Conservation (phyloP, 1,140 invertebrate genomes). For the Drosophila obscura region DNA sequence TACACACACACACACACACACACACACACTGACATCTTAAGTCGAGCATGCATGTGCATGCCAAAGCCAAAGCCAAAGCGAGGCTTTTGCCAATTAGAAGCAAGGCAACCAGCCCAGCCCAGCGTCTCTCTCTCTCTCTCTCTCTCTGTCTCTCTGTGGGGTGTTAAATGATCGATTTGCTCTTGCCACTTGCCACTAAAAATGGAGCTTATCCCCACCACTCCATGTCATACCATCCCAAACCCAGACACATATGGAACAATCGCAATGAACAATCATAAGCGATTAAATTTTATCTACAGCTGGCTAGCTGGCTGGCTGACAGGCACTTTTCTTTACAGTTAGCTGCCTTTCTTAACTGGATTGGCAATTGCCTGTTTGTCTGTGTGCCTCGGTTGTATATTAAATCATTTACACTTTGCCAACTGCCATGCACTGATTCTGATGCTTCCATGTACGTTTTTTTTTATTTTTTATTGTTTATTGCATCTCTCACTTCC, state of each 20-base stretch:
- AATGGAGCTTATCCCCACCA: too few relatives aligned
- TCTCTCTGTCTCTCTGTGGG: too few relatives aligned
- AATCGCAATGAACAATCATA: too few relatives aligned
- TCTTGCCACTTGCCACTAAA: too few relatives aligned
- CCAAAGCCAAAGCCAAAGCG: conserved; percentile 15
- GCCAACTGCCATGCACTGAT: conserved; percentile 70
- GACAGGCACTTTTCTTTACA: conserved; percentile 16
- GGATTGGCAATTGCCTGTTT: conserved; percentile 32
- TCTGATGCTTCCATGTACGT: conserved; percentile 26
- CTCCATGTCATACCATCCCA: too few relatives aligned
- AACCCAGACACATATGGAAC: too few relatives aligned
- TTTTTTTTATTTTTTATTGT: neutral
- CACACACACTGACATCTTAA: conserved; percentile 16
- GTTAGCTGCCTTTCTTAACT: conserved; percentile 41
- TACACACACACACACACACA: conserved; percentile 5
- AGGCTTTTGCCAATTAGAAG: conserved; percentile 34
- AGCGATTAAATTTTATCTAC: too few relatives aligned
- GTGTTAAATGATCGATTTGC: too few relatives aligned
- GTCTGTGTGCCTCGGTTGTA: conserved; percentile 14
- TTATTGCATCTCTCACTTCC: neutral
- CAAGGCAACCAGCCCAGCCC: neutral
- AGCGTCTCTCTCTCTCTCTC: too few relatives aligned
- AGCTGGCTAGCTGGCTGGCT: too few relatives aligned
- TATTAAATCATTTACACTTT: conserved; percentile 69
- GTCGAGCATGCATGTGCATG: conserved; percentile 26